Conservation (phyloP, 2,113 vertebrate species). For the Scalopus aquaticus region DNA sequence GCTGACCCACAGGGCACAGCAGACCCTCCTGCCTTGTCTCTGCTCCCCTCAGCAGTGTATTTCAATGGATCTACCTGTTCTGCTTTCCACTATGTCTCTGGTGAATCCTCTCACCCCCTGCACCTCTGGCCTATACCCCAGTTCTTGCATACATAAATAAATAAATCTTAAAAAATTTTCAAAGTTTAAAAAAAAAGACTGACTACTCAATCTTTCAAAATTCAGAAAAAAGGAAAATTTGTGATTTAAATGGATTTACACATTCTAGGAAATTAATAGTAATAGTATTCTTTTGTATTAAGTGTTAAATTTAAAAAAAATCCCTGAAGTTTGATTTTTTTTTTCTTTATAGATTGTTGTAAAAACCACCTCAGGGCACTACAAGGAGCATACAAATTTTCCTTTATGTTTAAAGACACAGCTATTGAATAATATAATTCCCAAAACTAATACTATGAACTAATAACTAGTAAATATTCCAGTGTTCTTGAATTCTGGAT, state of each 20-base stretch:
- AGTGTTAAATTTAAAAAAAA: not conserved
- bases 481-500: not conserved
- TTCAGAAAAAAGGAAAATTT: not conserved
- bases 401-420: not conserved
- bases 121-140: no score
- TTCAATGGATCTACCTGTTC: no score
- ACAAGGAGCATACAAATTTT: not conserved
- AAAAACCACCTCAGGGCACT: not conserved
- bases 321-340: no score
- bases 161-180: no score
- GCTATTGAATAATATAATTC: not conserved
- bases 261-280: not conserved
- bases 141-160: no score
- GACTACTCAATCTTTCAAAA: not conserved
- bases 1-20: no score
- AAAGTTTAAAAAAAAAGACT: no score
- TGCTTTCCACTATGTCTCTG: no score
- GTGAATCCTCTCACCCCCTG: no score
- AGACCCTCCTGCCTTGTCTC: no score
- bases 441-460: not conserved
- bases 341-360: not conserved
- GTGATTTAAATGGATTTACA: not conserved
- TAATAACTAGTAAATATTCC: not conserved
- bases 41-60: no score
- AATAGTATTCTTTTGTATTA: not conserved